These are phyloP conservation scores for Sarotherodon lohbergeri DNA, from an alignment of 2,113 vertebrate genomes.

Conservation along the genomic window DNA sequence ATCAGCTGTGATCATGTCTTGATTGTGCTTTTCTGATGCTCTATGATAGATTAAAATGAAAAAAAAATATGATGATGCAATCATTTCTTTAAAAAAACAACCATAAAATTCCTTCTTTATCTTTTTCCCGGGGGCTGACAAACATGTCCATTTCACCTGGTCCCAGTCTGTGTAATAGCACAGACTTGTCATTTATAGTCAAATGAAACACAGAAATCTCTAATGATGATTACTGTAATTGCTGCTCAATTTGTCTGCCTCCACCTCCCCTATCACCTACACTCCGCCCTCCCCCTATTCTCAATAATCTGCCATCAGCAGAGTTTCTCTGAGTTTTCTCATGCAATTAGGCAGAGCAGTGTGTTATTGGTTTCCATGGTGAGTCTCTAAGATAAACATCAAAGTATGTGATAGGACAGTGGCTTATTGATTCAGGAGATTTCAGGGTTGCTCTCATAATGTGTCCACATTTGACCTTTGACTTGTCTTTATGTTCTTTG, in stretches of 20 bases:
- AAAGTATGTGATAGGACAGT: constrained; percentile 28
- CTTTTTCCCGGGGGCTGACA: neutral
- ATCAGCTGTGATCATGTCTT: neutral
- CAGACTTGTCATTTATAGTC: constrained; percentile 38
- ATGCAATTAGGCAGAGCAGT: constrained; percentile 23
- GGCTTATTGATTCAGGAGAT: constrained; percentile 51
- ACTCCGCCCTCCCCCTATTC: neutral
- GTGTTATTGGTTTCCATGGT: constrained; percentile 57
- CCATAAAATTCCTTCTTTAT: neutral
- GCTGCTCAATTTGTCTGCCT: constrained; percentile 59
- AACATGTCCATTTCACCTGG: constrained; percentile 1
- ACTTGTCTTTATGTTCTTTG: constrained; percentile 35
- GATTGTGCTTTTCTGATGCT: neutral
- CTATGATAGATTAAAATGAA: too few species aligned
- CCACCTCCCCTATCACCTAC: constrained; percentile 18
- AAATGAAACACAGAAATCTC: constrained; percentile 47
- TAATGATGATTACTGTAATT: constrained; percentile 66
- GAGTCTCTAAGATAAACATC: constrained; percentile 52
- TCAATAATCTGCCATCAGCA: constrained; percentile 21
- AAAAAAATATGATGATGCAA: neutral
- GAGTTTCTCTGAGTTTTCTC: constrained; percentile 34
- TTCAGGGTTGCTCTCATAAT: constrained; percentile 20
- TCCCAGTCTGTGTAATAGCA: neutral
- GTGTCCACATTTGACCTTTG: constrained; percentile 45
- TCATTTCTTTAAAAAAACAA: neutral